Percentiles rank a stretch among this genome's conserved stretches.
Evolutionary conservation across 2,888 invertebrate species (phyloP).

Genomic region (Limenitis arthemis): DNA sequence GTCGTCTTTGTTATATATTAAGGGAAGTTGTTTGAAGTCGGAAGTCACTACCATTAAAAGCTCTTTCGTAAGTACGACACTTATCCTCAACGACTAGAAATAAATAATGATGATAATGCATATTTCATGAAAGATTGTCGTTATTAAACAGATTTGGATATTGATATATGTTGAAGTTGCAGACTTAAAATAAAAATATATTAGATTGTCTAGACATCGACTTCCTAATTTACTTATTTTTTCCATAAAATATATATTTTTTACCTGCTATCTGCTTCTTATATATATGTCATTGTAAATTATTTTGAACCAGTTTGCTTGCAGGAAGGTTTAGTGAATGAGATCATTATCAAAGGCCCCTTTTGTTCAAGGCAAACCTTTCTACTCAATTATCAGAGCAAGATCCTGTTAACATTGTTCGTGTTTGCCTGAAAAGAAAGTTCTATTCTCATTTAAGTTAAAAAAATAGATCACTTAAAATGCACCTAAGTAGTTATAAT

Average conservation of each 20-base stretch:
- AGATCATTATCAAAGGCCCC: conserved; percentile 15
- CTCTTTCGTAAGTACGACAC: neutral
- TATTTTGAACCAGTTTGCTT: conserved; percentile 2
- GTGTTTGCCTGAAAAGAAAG: neutral
- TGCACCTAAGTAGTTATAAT: neutral
- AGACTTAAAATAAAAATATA: no score
- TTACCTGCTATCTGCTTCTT: no score
- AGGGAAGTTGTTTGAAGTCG: neutral
- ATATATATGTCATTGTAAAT: no score
- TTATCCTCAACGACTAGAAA: neutral
- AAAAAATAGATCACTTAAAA: conserved; percentile 4
- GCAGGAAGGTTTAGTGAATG: conserved; percentile 8
- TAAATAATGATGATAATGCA: neutral
- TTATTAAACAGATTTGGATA: neutral
- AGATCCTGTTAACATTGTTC: conserved; percentile 11
- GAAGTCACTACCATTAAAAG: neutral
- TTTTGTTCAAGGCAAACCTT: conserved; percentile 10
- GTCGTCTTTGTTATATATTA: conserved; percentile 7
- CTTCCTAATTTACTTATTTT: no score
- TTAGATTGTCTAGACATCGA: no score
- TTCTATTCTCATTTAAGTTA: neutral
- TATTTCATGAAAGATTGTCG: neutral
- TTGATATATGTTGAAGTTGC: no score
- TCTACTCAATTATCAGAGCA: conserved; percentile 9
- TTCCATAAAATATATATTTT: no score